Evolutionary conservation across 1,140 invertebrate genomes (phyloP).

Genomic region (Mamestra configurata): DNA sequence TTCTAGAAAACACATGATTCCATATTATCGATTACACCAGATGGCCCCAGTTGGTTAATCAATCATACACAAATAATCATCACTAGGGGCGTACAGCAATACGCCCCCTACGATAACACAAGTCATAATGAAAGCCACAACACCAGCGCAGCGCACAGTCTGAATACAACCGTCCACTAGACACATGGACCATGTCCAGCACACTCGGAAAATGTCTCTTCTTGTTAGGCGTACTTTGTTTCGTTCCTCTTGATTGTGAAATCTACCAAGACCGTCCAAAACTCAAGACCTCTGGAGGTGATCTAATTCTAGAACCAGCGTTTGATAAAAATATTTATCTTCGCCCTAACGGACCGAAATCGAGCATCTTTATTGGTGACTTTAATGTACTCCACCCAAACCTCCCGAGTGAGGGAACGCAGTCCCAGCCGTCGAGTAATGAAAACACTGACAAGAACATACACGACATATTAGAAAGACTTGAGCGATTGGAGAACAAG

Average conservation of each 20-base stretch:
- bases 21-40: neutral
- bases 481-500: constrained; percentile 83
- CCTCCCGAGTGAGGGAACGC: constrained; percentile 18
- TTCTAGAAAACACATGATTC: too few relatives aligned
- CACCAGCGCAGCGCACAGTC: too few relatives aligned
- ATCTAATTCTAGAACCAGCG: constrained; percentile 90
- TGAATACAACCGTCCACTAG: too few relatives aligned
- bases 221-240: constrained; percentile 55
- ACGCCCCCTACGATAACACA: constrained; percentile 32
- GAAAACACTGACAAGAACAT: constrained; percentile 60
- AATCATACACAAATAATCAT: constrained; percentile 13
- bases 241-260: constrained; percentile 68
- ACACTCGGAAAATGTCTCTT: constrained; percentile 60
- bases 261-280: constrained; percentile 87
- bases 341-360: constrained; percentile 89
- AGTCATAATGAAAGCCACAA: neutral
- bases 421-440: constrained; percentile 46
- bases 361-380: constrained; percentile 89
- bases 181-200: constrained; percentile 66
- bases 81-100: constrained; percentile 24
- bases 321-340: constrained; percentile 91
- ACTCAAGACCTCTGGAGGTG: constrained; percentile 89
- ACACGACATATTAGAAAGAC: constrained; percentile 75
- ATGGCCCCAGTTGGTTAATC: constrained; percentile 15
- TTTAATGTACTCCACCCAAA: constrained; percentile 86